Base-by-base conservation (phyloP, 2,113 vertebrate species). In the Grammomys surdaster region DNA sequence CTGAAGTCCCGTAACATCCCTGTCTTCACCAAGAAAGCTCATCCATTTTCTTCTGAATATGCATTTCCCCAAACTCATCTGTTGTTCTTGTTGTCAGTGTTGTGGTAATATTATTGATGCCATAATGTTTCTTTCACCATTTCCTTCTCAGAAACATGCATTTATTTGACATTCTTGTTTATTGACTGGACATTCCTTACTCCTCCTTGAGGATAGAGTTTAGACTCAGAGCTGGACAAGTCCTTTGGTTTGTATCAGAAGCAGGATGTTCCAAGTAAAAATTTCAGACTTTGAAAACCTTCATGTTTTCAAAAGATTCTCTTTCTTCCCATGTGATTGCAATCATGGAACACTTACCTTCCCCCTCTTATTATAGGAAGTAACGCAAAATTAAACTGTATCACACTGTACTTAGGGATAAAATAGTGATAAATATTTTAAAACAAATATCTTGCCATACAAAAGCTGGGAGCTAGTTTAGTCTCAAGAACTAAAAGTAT, bases 381-480 rank as follows among this genome's bases (percentile, higher is more conserved):
- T 31, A 2, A 73, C 48, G 8, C 20, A 58, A n/a, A n/a, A 1
- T 76, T 95, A 87, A 46, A 75, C 46, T 8, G 36, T 60, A 86
- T 51, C 33, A 58, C 80, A 80, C 67, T 40, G 22, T 56, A 54
- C 40, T 95, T 80, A 75, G 48, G 24, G 24, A 51, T 16, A 81
- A 92, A 88, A 43, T 70, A 24, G 28, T 77, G 31, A 51, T 19
- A 82, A 91, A 33, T 40, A 80, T 80, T 36, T 80, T 92, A 75
- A 72, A 7, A 63, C 58, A 93, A 92, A 86, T 91, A 70, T n/a
- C 24, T 28, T 40, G 72, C 1, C 26, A 51, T 56, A 40, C 0
- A 93, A 73, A 95, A 93, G 65, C 80, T 36, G 46, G 86, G 48
- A 89, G 22, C 31, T 87, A 36, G 85, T 16, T 91, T 95, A 81